Base-by-base conservation (phyloP, 1,140 invertebrate species). In the Hesperophylax magnus region DNA sequence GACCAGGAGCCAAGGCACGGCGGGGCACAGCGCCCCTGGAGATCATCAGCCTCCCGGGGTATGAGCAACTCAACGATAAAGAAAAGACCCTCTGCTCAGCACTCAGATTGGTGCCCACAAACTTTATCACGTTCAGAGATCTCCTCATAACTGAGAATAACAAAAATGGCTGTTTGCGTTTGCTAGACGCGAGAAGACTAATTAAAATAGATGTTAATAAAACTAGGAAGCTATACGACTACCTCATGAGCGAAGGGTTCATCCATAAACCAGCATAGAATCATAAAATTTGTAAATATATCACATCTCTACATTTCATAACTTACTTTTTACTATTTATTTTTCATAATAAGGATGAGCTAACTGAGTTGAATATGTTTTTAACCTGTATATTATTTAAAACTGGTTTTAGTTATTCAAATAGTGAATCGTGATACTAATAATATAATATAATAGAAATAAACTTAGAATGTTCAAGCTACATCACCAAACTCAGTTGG, bases 141-240 rank as follows among this genome's bases (percentile, higher is more conserved):
- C 88, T 94, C 58, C 87, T 98, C 8, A 92, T 96, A 24, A 86
- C 89, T 1, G 96, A 97, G 86, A 95, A 95, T 87, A 91, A 93
- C 77, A 95, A 94, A 85, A 89, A 92, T 71, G 95, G 94, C 2
- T 91, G 89, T 82, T 87, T 98, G 9, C 92, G 93, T 79, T 89
- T 98, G 24, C 92, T 95, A 20, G 94, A 96, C 86, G 97, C 97
- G 0, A 90, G 97, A 61, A 91, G 91, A 39, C 89, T 97, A 8
- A 92, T 98, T 14, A 98, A 97, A 88, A 98, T 98, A 80, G 97
- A 98, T 91, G 97, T 98, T 1, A 98, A 98, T 88, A 98, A 98
- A 89, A 98, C 96, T 3, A 92, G 96, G 76, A 96, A 96, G 87
- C 92, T 98, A 60, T 97, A 95, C 90, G 96, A 98, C 88, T 95